Evolutionary conservation across 2,797 vertebrate species (phyloP).

Genomic region (Centroberyx gerrardi): DNA sequence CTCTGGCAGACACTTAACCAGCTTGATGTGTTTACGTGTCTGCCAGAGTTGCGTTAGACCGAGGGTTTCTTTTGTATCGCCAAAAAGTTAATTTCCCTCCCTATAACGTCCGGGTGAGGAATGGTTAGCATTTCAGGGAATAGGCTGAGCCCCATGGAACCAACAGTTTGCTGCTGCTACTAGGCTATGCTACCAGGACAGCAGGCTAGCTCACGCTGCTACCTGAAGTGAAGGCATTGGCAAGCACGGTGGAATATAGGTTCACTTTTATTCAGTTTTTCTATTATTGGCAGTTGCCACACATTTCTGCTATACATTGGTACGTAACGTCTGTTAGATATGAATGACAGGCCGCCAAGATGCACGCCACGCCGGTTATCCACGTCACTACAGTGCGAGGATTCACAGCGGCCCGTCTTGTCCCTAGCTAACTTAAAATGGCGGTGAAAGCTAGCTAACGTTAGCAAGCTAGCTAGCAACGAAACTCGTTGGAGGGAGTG

Average conservation of each 20-base stretch:
- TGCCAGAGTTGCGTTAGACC: background rate
- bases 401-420: conserved; percentile 68
- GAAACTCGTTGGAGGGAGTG: conserved; percentile 67
- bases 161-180: conserved; percentile 58
- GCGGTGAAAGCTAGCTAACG: conserved; percentile 74
- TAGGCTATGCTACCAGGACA: conserved; percentile 16
- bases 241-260: background rate
- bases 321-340: conserved; percentile 29
- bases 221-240: conserved; percentile 10
- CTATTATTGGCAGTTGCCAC: background rate
- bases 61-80: background rate
- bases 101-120: conserved; percentile 4
- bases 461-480: conserved; percentile 52
- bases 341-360: conserved; percentile 21
- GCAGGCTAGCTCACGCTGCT: conserved; percentile 21
- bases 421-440: conserved; percentile 83
- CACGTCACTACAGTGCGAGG: conserved; percentile 77
- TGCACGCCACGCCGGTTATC: conserved; percentile 59
- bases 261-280: background rate
- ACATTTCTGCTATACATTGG: background rate
- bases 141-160: conserved; percentile 28
- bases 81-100: conserved; percentile 29
- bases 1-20: conserved; percentile 25
- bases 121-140: conserved; percentile 13
- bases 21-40: background rate